Conservation (phyloP, 2,113 vertebrate species). For the Heterotilapia buettikoferi region DNA sequence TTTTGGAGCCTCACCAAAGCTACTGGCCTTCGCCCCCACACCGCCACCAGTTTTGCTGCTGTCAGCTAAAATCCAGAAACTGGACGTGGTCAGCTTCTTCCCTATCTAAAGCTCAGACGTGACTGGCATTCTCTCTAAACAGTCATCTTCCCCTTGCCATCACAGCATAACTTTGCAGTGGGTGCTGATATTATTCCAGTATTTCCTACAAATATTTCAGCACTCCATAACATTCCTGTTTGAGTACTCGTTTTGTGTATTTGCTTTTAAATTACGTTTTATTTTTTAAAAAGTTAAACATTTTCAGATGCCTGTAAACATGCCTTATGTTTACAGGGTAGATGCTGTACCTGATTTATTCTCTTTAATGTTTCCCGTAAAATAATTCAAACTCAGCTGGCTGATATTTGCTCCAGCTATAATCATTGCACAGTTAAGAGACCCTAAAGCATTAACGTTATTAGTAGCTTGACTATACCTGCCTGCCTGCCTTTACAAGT, state of each 20-base stretch:
- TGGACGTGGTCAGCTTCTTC: slow-evolving; percentile 25
- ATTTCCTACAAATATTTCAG: background rate
- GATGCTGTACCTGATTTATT: background rate
- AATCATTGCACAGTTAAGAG: background rate
- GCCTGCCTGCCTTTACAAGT: background rate
- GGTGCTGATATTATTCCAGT: background rate
- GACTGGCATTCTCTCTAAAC: slow-evolving; percentile 75
- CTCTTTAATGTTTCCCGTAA: background rate
- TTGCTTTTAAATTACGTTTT: background rate
- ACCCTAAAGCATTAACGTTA: background rate
- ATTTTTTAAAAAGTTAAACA: background rate
- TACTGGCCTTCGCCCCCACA: slow-evolving; percentile 79
- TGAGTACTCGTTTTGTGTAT: background rate
- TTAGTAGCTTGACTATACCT: slow-evolving; percentile 23
- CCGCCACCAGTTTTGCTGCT: slow-evolving; percentile 60
- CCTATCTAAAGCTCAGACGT: slow-evolving; percentile 62
- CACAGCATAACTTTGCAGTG: background rate
- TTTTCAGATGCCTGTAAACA: background rate
- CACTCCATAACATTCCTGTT: background rate
- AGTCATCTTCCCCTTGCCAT: slow-evolving; percentile 5
- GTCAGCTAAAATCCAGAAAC: slow-evolving; percentile 59
- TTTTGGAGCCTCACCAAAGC: slow-evolving; percentile 86
- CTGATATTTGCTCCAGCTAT: background rate
- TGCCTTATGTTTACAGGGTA: background rate
- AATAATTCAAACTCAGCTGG: background rate